These are phyloP conservation scores for Eupithecia inturbata DNA, from an alignment of 2,888 invertebrate species.

Conservation along the genomic window DNA sequence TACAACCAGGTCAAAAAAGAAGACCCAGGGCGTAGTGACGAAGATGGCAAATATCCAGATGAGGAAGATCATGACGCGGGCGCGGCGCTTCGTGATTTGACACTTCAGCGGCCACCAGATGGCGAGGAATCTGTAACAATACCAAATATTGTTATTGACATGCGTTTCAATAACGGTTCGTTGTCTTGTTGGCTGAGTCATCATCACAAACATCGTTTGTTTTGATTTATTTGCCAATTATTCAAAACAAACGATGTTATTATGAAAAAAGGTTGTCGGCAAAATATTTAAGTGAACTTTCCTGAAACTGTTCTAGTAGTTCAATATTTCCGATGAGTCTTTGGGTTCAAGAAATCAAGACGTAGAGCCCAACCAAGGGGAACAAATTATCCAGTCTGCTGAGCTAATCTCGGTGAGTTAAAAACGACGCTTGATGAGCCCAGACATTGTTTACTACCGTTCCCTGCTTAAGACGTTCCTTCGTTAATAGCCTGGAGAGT, in stretches of 20 bases:
- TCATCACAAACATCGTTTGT: background rate
- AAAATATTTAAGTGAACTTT: background rate
- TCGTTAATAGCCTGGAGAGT: conserved; percentile 1
- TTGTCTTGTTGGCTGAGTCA: background rate
- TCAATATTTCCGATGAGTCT: background rate
- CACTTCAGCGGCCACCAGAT: conserved; percentile 97
- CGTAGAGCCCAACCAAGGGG: conserved; percentile 38
- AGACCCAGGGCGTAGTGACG: conserved; percentile 94
- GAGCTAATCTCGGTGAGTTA: conserved; percentile 47
- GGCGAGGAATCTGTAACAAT: conserved; percentile 93
- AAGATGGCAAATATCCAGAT: conserved; percentile 95
- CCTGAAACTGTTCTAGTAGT: background rate
- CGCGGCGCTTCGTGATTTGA: conserved; percentile 94
- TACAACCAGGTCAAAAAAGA: conserved; percentile 93
- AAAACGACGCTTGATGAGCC: conserved; percentile 34
- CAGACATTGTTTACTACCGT: conserved; percentile 28
- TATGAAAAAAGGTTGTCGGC: background rate
- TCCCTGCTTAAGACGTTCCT: background rate
- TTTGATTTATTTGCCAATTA: background rate
- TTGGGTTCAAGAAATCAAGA: conserved; percentile 25
- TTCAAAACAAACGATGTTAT: too few relatives aligned
- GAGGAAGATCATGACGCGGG: conserved; percentile 93
- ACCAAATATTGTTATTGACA: conserved; percentile 38
- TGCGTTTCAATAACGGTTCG: background rate
- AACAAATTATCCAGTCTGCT: conserved; percentile 55